These are phyloP conservation scores for Stenopsyche tienmushanensis DNA, from an alignment of 1,140 invertebrate genomes.

Conservation along the genomic window DNA sequence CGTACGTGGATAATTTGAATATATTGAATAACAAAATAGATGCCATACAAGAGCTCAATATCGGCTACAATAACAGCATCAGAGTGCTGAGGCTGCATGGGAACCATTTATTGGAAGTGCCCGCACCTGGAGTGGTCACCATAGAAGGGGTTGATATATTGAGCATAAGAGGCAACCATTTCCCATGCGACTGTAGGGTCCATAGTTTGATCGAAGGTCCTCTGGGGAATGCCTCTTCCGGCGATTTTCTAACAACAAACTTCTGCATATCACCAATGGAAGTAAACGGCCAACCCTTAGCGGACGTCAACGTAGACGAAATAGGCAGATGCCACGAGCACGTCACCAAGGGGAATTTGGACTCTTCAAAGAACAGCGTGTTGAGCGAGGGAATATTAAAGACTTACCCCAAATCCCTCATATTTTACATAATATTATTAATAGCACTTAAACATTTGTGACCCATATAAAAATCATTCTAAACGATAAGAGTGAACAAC, in stretches of 20 bases:
- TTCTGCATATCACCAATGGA: conserved; percentile 82
- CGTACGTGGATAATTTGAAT: conserved; percentile 67
- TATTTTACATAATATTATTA: conserved; percentile 22
- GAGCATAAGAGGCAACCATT: conserved; percentile 72
- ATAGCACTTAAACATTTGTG: conserved; percentile 32
- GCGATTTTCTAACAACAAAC: conserved; percentile 72
- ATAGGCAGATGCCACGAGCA: conserved; percentile 39
- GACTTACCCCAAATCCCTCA: conserved; percentile 9
- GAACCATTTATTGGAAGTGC: conserved; percentile 77
- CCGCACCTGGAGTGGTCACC: conserved; percentile 64
- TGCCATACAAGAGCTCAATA: conserved; percentile 68
- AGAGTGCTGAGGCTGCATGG: conserved; percentile 70
- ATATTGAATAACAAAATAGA: conserved; percentile 84
- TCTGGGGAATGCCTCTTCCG: conserved; percentile 63
- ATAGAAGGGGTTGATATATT: conserved; percentile 67
- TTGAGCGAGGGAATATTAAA: conserved; percentile 21
- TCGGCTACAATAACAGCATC: conserved; percentile 67
- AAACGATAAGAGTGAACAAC: conserved; percentile 2
- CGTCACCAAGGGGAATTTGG: conserved; percentile 38
- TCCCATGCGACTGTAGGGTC: conserved; percentile 81
- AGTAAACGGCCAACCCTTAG: conserved; percentile 73
- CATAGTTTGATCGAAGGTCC: conserved; percentile 72
- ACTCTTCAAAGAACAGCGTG: conserved; percentile 36
- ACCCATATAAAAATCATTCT: conserved; percentile 19
- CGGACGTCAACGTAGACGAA: conserved; percentile 47